Percentiles rank a stretch among this genome's conserved stretches.
Evolutionary conservation across 2,113 vertebrate species (phyloP).

Genomic region (Seriola quinqueradiata): DNA sequence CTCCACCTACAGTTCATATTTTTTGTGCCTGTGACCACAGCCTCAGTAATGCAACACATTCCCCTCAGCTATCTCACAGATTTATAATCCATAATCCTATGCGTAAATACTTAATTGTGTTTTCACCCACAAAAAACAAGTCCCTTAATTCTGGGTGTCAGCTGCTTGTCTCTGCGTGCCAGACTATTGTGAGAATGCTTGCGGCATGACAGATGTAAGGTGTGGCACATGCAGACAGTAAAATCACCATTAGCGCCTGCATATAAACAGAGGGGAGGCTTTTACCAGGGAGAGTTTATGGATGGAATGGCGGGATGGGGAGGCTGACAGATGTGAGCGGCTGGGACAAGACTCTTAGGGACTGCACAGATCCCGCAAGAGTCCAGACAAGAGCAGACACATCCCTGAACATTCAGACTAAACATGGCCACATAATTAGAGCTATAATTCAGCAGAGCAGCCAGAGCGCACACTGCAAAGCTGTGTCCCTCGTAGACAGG

Average conservation of each 20-base stretch:
- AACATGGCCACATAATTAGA: constrained; percentile 76
- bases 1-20: constrained; percentile 7
- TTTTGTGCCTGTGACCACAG: constrained; percentile 4
- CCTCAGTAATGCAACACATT: not conserved
- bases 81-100: constrained; percentile 7
- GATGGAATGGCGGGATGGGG: constrained; percentile 29
- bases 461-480: constrained; percentile 34
- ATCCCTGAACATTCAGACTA: constrained; percentile 75
- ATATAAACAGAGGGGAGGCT: constrained; percentile 61
- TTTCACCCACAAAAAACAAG: constrained; percentile 45
- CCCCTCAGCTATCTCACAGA: constrained; percentile 9
- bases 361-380: constrained; percentile 47
- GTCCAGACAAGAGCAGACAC: constrained; percentile 72
- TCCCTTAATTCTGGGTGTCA: constrained; percentile 41
- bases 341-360: constrained; percentile 50
- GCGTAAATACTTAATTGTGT: constrained; percentile 38
- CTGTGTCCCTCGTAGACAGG: constrained; percentile 57
- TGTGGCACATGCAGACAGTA: constrained; percentile 63
- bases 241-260: constrained; percentile 63
- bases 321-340: constrained; percentile 54
- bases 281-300: constrained; percentile 66
- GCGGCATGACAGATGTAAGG: constrained; percentile 69
- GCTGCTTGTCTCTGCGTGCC: constrained; percentile 55
- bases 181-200: constrained; percentile 58
- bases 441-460: constrained; percentile 71